Evolutionary conservation across 2,888 invertebrate species (phyloP).

Genomic region (Itoplectis maculator): DNA sequence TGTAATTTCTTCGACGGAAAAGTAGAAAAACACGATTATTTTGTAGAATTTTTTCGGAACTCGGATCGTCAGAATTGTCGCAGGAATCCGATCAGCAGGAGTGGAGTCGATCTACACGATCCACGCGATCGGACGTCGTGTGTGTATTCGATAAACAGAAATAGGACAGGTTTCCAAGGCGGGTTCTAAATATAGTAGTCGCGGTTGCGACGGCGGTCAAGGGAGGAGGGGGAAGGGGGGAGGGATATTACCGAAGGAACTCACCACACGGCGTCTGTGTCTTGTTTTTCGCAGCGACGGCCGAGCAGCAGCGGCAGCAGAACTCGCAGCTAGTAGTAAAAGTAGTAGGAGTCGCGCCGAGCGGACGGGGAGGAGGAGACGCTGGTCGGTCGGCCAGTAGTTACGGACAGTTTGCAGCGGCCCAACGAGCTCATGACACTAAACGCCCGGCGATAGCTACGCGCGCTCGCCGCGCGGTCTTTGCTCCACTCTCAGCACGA

Average conservation of each 20-base stretch:
- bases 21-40: too few species aligned
- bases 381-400: slow-evolving; percentile 33
- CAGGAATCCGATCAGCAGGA: slow-evolving; percentile 9
- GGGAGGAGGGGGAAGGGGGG: too few species aligned
- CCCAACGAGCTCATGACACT: slow-evolving; percentile 24
- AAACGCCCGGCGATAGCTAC: slow-evolving; percentile 10
- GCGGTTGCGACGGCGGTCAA: slow-evolving; percentile 28
- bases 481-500: slow-evolving; percentile 40
- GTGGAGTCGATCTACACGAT: too few species aligned
- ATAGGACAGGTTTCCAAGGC: slow-evolving; percentile 80
- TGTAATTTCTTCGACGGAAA: too few species aligned
- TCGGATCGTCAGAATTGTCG: neutral
- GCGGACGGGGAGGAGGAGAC: slow-evolving; percentile 17
- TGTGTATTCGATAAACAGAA: slow-evolving; percentile 74
- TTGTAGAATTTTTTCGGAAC: too few species aligned
- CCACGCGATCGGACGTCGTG: slow-evolving; percentile 24
- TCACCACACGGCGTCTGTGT: slow-evolving; percentile 38
- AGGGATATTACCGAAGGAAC: slow-evolving; percentile 42
- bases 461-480: slow-evolving; percentile 22
- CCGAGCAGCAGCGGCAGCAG: slow-evolving; percentile 11
- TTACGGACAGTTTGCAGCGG: slow-evolving; percentile 23
- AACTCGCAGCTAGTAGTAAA: slow-evolving; percentile 25
- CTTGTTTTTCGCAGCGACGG: slow-evolving; percentile 12
- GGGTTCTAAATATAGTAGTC: slow-evolving; percentile 79
- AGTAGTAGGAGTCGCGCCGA: slow-evolving; percentile 36